Base-by-base conservation (phyloP, 2,888 invertebrate species). In the Lordiphosa andalusiaca region DNA sequence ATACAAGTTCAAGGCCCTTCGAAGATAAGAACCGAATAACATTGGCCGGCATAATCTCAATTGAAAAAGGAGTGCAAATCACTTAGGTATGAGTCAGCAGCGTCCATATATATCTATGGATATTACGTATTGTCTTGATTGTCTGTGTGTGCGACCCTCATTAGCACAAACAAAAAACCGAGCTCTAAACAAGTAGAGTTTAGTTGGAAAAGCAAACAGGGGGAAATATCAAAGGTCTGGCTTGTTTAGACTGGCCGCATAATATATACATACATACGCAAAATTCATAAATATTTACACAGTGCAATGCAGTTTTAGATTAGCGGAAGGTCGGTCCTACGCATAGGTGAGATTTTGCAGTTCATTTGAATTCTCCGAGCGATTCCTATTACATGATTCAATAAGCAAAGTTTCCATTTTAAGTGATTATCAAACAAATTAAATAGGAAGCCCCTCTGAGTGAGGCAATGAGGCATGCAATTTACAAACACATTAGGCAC, bases 151-250 rank as follows among this genome's bases (percentile, higher is more conserved):
- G 30, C 30, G 10, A 7, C 7, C 10, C 30, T 30, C 30, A 30
- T 30, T 30, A 30, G 30, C 30, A 30, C 30, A 30, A 30, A 30
- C 30, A 30, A 30, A 30, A 30, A 30, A 9, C 30, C 30, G 30
- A 30, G 30, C 30, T 30, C 9, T 10, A 30, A 30, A 30, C 30
- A 30, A 30, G 9, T 9, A 30, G 9, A 30, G 30, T 30, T 30
- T 10, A 30, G 30, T 3, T 30, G 30, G 10, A 30, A 30, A 10
- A 30, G 30, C 30, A 30, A 30, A 30, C 30, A 30, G 33, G 16
- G 16, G 44, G 10, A 39, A 38, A 39, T 46, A 51, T 38, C 59
- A 67, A 71, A 65, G 56, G 65, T 61, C 55, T 55, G 49, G 30
- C 35, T 47, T 19, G 44, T 44, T 33, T 44, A 44, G 44, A 44